Percentiles rank a stretch among this genome's conserved stretches.
Conservation (phyloP, 2,797 vertebrate genomes). For the Echiichthys vipera region DNA sequence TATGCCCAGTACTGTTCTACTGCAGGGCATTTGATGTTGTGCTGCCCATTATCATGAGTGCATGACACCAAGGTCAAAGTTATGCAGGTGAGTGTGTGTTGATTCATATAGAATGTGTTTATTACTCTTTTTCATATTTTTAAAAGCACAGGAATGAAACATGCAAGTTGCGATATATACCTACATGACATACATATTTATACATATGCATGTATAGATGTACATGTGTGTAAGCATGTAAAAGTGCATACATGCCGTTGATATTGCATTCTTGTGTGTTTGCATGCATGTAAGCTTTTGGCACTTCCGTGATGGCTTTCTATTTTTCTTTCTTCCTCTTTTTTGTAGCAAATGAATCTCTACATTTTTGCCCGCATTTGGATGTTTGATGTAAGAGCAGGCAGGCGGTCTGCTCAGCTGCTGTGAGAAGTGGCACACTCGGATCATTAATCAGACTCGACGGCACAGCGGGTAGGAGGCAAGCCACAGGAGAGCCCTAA, state of each 20-base stretch:
- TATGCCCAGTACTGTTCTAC: neutral
- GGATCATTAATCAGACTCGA: constrained; percentile 85
- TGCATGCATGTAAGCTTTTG: neutral
- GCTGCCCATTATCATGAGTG: neutral
- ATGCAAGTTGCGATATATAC: neutral
- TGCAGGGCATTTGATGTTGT: neutral
- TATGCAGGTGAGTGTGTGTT: constrained; percentile 9
- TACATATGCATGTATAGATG: neutral
- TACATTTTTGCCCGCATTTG: constrained; percentile 38
- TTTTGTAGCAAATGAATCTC: constrained; percentile 34
- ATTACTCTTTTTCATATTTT: neutral
- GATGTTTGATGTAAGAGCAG: constrained; percentile 68
- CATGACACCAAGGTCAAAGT: neutral
- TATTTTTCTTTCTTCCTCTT: constrained; percentile 25
- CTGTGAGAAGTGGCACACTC: constrained; percentile 76
- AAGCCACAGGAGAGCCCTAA: constrained; percentile 83
- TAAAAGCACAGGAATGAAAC: constrained; percentile 12
- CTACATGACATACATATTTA: neutral
- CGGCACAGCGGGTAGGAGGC: constrained; percentile 81
- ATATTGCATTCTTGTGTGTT: neutral
- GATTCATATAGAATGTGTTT: constrained; percentile 10
- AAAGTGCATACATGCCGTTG: neutral
- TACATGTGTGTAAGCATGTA: neutral
- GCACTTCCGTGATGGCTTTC: no score
- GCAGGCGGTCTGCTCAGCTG: constrained; percentile 69